These are phyloP conservation scores for Marmota flaviventris DNA, from an alignment of 2,113 vertebrate species.

Conservation along the genomic window DNA sequence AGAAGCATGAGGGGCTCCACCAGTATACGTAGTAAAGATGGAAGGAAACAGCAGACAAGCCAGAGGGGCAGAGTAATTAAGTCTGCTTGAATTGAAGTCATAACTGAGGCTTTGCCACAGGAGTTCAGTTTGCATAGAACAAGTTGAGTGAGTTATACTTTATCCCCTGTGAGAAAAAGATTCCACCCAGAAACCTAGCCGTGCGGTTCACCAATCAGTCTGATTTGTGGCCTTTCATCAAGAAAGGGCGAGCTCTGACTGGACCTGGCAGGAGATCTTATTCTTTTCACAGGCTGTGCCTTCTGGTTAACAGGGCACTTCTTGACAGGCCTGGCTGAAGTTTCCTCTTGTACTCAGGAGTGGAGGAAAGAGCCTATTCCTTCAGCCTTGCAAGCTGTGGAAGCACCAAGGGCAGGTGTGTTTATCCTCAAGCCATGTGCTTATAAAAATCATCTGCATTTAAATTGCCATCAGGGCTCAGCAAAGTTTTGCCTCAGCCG, in stretches of 20 bases:
- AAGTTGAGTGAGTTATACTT: neutral
- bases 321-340: neutral
- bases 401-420: neutral
- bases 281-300: conserved; percentile 16
- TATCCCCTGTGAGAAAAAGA: neutral
- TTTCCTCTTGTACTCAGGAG: neutral
- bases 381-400: neutral
- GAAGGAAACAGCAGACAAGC: neutral
- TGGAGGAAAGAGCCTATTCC: neutral
- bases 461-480: neutral
- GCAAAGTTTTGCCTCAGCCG: neutral
- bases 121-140: conserved; percentile 59
- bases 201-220: neutral
- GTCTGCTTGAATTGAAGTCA: conserved; percentile 47
- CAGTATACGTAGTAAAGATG: neutral
- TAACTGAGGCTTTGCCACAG: conserved; percentile 20
- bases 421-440: neutral
- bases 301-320: conserved; percentile 52
- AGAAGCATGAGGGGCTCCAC: neutral
- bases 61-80: neutral
- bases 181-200: conserved; percentile 38
- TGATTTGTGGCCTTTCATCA: neutral
- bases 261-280: conserved; percentile 15
- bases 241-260: neutral
- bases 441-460: neutral